Base-by-base conservation (phyloP, 2,888 invertebrate species). In the Drosophila paracracens region DNA sequence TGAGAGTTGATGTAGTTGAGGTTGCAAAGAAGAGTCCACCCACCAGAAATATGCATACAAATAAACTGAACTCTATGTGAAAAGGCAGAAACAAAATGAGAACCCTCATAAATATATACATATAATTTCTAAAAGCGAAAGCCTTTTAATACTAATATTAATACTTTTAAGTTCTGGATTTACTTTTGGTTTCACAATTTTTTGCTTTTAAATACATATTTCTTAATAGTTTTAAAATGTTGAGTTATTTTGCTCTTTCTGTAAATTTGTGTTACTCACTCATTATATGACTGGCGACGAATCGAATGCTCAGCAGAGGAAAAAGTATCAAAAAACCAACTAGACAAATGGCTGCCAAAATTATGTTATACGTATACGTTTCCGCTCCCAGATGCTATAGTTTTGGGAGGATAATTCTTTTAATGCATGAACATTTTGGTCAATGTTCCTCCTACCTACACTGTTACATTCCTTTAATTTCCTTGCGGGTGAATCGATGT, bases 11-110 rank as follows among this genome's bases (percentile, higher is more conserved):
- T 16, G 36, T n/a, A n/a, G 94, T 92, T 21, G 93, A 93, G 36
- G 86, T 92, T 3, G 95, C 94, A 81, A 94, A 94, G 72, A 95
- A 96, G 67, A 96, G 91, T 54, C 94, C 83, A 2, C 94, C 88
- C 18, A 94, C 94, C 63, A 94, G 91, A 0, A 92, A 67, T 0
- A 95, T 95, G 46, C 94, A 93, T 25, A 93, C 58, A 2, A 94
- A 35, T 0, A 94, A 91, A 53, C 94, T 93, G 58, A 91, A 71
- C 78, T 91, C 93, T 93, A 57, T 2, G 21, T 13, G 21, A 36
- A 8, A 33, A 64, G 59, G 53, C 4, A 33, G 66, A 54, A 52
- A 50, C 21, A n/a, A 4, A 35, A 13, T n/a, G 5, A 5, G 43
- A 33, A 10, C 8, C 6, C n/a, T 27, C 1, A 4, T n/a, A 5